phyloP scores from a whole-genome alignment of 1,140 invertebrate genomes.

The Idris sp. region DNA sequence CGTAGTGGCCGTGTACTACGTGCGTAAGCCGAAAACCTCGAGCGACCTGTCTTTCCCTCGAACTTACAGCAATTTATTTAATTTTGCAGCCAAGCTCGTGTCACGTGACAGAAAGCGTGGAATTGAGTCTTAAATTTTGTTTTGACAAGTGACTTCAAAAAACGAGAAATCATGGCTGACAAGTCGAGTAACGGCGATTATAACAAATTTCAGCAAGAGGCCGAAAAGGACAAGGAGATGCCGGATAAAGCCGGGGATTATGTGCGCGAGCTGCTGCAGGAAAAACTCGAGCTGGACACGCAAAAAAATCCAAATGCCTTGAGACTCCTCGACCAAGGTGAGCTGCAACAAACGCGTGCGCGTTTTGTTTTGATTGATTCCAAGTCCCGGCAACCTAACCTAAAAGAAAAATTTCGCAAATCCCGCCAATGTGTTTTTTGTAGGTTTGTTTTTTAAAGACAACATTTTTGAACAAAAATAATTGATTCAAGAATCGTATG shows the following conservation, averaged over 20 bases:
- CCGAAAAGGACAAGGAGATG: constrained; percentile 70
- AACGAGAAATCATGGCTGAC: constrained; percentile 58
- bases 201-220: constrained; percentile 69
- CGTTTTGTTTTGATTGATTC: constrained; percentile 19
- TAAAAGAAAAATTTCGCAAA: background rate
- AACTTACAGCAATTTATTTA: background rate
- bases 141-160: background rate
- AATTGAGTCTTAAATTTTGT: too few species aligned
- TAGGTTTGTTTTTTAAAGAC: too few species aligned
- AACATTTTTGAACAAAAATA: too few species aligned
- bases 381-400: constrained; percentile 3
- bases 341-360: constrained; percentile 29
- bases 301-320: constrained; percentile 84
- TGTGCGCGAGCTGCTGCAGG: constrained; percentile 85
- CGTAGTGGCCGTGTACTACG: constrained; percentile 14
- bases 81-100: background rate
- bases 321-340: constrained; percentile 86
- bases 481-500: too few species aligned
- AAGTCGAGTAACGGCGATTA: constrained; percentile 72
- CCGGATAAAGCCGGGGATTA: constrained; percentile 86
- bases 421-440: constrained; percentile 1
- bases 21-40: too few species aligned
- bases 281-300: constrained; percentile 85
- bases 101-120: too few species aligned
- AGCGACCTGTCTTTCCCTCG: background rate